Conservation (phyloP, 2,797 vertebrate species). For the Thalassophryne amazonica region DNA sequence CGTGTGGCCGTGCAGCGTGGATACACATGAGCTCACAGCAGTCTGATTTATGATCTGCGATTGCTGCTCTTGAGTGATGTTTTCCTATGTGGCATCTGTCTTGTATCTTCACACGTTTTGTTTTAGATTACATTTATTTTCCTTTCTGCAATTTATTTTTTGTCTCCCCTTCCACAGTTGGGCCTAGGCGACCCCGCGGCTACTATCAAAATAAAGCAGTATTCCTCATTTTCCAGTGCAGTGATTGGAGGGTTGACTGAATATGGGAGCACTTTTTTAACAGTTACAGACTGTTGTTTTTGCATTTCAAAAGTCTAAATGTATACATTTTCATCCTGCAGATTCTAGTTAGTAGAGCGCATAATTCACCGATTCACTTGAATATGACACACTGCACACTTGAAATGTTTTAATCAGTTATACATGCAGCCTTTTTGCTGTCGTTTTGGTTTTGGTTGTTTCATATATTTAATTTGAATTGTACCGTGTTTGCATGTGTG, state of each 20-base stretch:
- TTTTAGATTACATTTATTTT: constrained; percentile 46
- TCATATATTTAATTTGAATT: too few species aligned
- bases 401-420: constrained; percentile 57
- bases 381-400: constrained; percentile 15
- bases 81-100: constrained; percentile 53
- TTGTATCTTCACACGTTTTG: constrained; percentile 47
- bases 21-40: constrained; percentile 11
- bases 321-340: not conserved
- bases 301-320: not conserved
- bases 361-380: constrained; percentile 22
- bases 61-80: constrained; percentile 53
- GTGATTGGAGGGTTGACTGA: constrained; percentile 18
- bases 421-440: constrained; percentile 46
- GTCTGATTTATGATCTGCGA: constrained; percentile 59
- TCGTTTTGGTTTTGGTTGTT: too few species aligned
- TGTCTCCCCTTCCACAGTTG: constrained; percentile 10
- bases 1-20: constrained; percentile 15
- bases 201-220: constrained; percentile 24
- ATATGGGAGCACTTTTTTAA: constrained; percentile 10
- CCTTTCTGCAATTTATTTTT: constrained; percentile 12
- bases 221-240: constrained; percentile 21
- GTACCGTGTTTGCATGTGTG: constrained; percentile 41
- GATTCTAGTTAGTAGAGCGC: not conserved
- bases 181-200: not conserved
- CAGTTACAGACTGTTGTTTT: not conserved